Percentiles rank a stretch among this genome's conserved stretches.
phyloP scores from a whole-genome alignment of 2,888 invertebrate species.

The Zootermopsis nevadensis region DNA sequence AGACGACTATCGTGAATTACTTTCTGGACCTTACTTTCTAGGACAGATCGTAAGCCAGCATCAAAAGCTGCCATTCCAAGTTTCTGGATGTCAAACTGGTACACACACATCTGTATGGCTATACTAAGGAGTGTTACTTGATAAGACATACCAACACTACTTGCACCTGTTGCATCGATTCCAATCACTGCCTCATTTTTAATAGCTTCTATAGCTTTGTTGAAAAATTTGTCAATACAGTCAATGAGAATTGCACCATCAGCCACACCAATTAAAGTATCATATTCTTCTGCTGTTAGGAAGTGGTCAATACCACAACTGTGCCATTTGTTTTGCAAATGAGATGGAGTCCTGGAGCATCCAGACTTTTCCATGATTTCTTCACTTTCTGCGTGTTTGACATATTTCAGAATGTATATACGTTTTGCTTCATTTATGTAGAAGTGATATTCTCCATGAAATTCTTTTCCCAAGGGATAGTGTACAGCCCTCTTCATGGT shows the following conservation, averaged over 20 bases:
- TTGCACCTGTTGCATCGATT: background rate
- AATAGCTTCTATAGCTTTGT: background rate
- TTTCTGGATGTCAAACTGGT: constrained; percentile 2
- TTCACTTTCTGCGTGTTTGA: no score
- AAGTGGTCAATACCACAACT: background rate
- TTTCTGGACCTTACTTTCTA: background rate
- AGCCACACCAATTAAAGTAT: background rate
- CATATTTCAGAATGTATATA: background rate
- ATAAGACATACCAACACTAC: background rate
- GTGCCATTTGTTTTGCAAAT: background rate
- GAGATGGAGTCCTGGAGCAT: no score
- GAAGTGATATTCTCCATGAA: background rate
- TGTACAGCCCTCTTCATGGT: background rate
- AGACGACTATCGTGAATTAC: constrained; percentile 15
- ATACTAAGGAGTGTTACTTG: background rate
- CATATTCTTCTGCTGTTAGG: background rate
- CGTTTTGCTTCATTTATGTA: background rate
- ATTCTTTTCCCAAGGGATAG: background rate
- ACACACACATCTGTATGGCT: background rate
- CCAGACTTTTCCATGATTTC: no score
- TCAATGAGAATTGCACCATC: background rate
- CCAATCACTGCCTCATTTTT: background rate
- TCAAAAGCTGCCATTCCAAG: background rate
- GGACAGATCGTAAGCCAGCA: background rate
- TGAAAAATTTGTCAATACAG: background rate